Evolutionary conservation across 2,888 invertebrate genomes (phyloP).

Genomic region (Caenorhabditis zanzibari): DNA sequence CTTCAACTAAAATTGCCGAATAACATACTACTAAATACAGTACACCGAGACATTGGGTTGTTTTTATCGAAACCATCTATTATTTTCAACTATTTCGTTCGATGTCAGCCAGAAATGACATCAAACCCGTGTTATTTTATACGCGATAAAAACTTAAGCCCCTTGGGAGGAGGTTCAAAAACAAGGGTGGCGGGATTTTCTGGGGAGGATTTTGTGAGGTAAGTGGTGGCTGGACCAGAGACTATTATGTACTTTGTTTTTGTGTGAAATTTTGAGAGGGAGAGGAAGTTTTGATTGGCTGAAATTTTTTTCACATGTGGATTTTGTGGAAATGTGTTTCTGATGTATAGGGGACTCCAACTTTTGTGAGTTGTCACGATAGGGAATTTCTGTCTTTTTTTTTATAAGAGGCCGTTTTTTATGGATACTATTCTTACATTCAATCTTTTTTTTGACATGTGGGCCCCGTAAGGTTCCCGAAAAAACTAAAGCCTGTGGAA

Average conservation of each 20-base stretch:
- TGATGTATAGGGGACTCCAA: too few relatives aligned
- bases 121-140: constrained; percentile 39
- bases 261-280: not conserved
- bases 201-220: constrained; percentile 5
- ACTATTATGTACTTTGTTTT: constrained; percentile 2
- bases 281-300: too few relatives aligned
- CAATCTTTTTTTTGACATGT: too few relatives aligned
- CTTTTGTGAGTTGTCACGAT: too few relatives aligned
- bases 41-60: constrained; percentile 14
- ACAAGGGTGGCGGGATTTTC: not conserved
- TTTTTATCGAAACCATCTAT: not conserved
- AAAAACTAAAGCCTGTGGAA: too few relatives aligned
- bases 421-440: too few relatives aligned
- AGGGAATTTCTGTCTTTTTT: too few relatives aligned
- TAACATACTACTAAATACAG: constrained; percentile 5
- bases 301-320: too few relatives aligned
- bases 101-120: constrained; percentile 18
- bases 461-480: too few relatives aligned
- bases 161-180: not conserved
- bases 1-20: not conserved
- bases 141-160: constrained; percentile 14
- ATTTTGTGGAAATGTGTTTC: too few relatives aligned
- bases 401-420: too few relatives aligned
- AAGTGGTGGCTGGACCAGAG: not conserved
- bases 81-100: not conserved